Base-by-base conservation (phyloP, 2,888 invertebrate species). In the Crematogaster levior region DNA sequence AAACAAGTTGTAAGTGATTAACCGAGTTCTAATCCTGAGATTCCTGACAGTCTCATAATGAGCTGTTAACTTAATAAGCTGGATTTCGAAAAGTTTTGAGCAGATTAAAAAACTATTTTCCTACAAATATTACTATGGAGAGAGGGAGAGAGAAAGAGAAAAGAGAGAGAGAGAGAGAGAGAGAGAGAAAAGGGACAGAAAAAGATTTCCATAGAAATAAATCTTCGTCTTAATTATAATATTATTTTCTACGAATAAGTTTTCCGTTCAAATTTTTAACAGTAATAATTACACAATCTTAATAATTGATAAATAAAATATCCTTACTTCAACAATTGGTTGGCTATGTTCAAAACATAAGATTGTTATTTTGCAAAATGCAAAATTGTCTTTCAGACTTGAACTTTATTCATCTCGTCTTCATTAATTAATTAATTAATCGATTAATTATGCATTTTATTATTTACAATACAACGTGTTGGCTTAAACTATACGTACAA, bases 11-110 rank as follows among this genome's bases (percentile, higher is more conserved):
- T 18, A 18, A 12, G 30, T 9, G 40, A 70, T 56, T 70, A 43
- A 77, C 21, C 6, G 15, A 21, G 18, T 12, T 27, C 53, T 77
- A 56, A 70, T 68, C 77, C 30, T 12, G 18, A 68, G 70, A 77
- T 77, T 27, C 7, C 18, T 21, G 12, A 4, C 18, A 56, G 24
- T 24, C 34, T 30, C 43, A 43, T 66, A 79, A 79, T 30, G 56
- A 79, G 56, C 24, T 70, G 37, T 79, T 79, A 79, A 34, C 43
- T 70, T 79, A 70, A 79, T 79, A 70, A 77, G 70, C 70, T 79
- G 34, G 43, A 56, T 79, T 70, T 79, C 3, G 43, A 12, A 18
- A 18, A 30, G 30, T 18, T 40, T 66, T 30, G 53, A 68, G 21
- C 0, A 56, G 56, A 53, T 77, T 77, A 56, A 70, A 58, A 79